Evolutionary conservation across 2,113 vertebrate genomes (phyloP).

Genomic region (Bettongia penicillata): DNA sequence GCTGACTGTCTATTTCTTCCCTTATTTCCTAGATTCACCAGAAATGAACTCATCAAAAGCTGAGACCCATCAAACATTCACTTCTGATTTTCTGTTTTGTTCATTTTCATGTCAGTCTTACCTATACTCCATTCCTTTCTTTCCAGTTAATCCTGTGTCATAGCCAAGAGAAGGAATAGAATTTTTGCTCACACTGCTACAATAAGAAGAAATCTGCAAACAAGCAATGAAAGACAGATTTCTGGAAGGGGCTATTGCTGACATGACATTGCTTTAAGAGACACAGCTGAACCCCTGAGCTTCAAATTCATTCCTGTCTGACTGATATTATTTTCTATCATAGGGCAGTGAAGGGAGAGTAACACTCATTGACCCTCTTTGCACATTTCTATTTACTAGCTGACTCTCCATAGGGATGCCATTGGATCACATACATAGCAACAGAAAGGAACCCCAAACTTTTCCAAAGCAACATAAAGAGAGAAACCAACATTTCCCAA

Average conservation of each 20-base stretch:
- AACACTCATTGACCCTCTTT: not conserved
- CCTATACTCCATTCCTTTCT: not conserved
- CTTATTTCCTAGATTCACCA: not conserved
- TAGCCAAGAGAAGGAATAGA: not conserved
- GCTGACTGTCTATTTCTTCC: not conserved
- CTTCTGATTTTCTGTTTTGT: not conserved
- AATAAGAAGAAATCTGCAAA: not conserved
- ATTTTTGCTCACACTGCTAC: not conserved
- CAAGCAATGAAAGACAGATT: slow-evolving; percentile 26
- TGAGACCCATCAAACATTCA: too few species aligned
- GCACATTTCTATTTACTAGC: not conserved
- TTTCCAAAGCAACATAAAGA: not conserved
- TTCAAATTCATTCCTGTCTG: not conserved
- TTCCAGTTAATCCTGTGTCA: not conserved
- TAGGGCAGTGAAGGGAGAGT: not conserved
- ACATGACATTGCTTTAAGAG: slow-evolving; percentile 3
- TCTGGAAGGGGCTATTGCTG: slow-evolving; percentile 55
- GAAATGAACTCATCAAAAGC: rapidly evolving
- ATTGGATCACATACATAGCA: not conserved
- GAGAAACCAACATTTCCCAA: not conserved
- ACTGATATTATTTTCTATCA: not conserved
- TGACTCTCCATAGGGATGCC: not conserved
- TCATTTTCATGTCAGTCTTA: rapidly evolving
- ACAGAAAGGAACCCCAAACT: not conserved
- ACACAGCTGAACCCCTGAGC: not conserved